A percentile compares a stretch with the other conserved stretches of the same genome.
Evolutionary conservation across 2,797 vertebrate species (phyloP).

Genomic region (Syngnathus acus): DNA sequence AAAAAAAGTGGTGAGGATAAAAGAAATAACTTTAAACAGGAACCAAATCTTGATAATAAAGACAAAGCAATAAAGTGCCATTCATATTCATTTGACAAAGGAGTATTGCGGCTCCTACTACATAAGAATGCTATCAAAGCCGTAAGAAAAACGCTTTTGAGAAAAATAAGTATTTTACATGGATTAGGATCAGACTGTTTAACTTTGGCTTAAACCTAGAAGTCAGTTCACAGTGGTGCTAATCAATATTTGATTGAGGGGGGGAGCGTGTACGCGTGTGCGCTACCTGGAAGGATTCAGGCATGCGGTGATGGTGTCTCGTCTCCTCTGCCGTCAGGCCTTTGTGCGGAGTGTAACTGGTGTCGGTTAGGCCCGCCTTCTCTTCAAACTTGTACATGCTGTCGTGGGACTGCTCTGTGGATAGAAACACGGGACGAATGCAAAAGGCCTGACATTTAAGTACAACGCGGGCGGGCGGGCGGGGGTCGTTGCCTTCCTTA

Average conservation of each 20-base stretch:
- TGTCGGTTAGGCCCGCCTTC: conserved; percentile 83
- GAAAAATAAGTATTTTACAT: too few species aligned
- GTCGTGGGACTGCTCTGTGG: conserved; percentile 88
- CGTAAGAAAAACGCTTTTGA: too few species aligned
- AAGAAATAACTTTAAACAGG: too few species aligned
- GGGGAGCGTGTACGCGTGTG: neutral
- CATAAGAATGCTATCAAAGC: too few species aligned
- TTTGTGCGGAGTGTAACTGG: conserved; percentile 92
- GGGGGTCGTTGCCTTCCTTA: conserved; percentile 65
- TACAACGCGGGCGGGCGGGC: too few species aligned
- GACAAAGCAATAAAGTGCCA: too few species aligned
- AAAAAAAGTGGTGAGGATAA: too few species aligned
- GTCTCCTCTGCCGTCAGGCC: conserved; percentile 91
- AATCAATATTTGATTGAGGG: too few species aligned
- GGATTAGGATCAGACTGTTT: too few species aligned
- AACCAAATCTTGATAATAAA: too few species aligned
- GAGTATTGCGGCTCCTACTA: neutral
- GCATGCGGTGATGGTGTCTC: conserved; percentile 79
- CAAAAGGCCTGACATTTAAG: neutral
- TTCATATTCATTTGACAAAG: neutral
- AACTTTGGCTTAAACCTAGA: too few species aligned
- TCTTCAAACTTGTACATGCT: conserved; percentile 91
- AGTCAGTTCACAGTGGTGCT: too few species aligned
- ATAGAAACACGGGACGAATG: neutral
- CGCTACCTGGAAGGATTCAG: conserved; percentile 84